A percentile compares a stretch with the other conserved stretches of the same genome.
These are phyloP conservation scores for Glomeris maerens DNA, from an alignment of 1,140 invertebrate species.

Conservation along the genomic window DNA sequence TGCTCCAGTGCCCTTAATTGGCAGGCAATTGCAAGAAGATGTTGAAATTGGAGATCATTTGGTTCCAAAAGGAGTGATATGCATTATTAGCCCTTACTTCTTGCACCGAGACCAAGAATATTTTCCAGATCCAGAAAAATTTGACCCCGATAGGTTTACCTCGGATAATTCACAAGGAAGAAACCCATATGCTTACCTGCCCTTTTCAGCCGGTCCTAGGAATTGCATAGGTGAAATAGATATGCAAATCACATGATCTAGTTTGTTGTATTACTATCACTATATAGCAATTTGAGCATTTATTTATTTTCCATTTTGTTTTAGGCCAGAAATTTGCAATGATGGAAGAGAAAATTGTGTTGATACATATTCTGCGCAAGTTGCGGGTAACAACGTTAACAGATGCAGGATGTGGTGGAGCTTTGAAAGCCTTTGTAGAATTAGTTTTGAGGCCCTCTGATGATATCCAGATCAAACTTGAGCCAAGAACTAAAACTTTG, in stretches of 20 bases:
- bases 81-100: constrained; percentile 37
- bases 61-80: constrained; percentile 18
- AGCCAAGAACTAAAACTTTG: too few species aligned
- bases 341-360: constrained; percentile 39
- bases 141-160: constrained; percentile 83
- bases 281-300: too few species aligned
- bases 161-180: constrained; percentile 43
- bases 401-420: too few species aligned
- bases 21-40: constrained; percentile 23
- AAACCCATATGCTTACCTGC: constrained; percentile 21
- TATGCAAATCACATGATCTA: not conserved
- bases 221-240: constrained; percentile 34
- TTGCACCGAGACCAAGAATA: constrained; percentile 60
- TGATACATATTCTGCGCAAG: constrained; percentile 36
- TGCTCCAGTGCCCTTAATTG: constrained; percentile 35
- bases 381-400: constrained; percentile 33
- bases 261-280: not conserved
- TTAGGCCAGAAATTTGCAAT: constrained; percentile 43
- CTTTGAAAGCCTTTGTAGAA: too few species aligned
- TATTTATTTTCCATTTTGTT: too few species aligned
- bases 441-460: too few species aligned
- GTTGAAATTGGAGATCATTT: constrained; percentile 4
- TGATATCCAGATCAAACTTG: too few species aligned
- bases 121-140: constrained; percentile 67
- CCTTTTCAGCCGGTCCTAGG: constrained; percentile 35